These are phyloP conservation scores for Piaya cayana DNA, from an alignment of 2,113 vertebrate species.

Conservation along the genomic window DNA sequence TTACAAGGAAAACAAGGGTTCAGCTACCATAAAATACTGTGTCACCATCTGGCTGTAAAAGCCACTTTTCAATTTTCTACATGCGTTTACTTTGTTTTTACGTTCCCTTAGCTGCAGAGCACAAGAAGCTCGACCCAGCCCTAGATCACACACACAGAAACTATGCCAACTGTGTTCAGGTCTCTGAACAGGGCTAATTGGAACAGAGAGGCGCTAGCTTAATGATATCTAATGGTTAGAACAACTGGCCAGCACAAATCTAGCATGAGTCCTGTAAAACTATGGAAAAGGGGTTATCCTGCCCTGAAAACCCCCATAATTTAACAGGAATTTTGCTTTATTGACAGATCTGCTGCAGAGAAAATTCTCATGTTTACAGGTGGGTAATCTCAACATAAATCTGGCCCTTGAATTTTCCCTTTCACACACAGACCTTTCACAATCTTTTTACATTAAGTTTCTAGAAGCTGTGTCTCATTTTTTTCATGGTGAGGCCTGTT, in stretches of 20 bases:
- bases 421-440: background rate
- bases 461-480: background rate
- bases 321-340: background rate
- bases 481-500: background rate
- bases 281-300: background rate
- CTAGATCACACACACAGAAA: background rate
- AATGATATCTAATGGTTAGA: background rate
- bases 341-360: background rate
- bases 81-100: background rate
- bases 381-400: background rate
- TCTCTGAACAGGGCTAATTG: background rate
- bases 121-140: background rate
- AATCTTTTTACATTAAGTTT: background rate
- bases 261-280: background rate
- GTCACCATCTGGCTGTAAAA: background rate
- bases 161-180: background rate
- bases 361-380: background rate
- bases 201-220: background rate
- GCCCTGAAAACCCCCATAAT: background rate
- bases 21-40: background rate
- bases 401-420: fast-evolving
- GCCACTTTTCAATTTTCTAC: background rate
- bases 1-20: background rate
- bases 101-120: background rate
- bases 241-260: background rate